Conservation (phyloP, 2,797 vertebrate genomes). For the Sebastes baramenuke region DNA sequence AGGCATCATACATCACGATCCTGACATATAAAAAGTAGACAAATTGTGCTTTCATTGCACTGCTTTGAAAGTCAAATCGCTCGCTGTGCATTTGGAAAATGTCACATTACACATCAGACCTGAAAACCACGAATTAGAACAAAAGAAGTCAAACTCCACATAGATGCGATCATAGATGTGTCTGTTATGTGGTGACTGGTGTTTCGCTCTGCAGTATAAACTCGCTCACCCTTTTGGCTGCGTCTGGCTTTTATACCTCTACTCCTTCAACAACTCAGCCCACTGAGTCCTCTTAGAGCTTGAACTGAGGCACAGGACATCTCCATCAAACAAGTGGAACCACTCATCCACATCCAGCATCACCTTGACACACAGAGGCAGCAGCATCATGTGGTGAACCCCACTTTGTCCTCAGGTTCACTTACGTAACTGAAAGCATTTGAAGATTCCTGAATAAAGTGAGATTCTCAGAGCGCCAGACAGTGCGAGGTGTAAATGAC, state of each 20-base stretch:
- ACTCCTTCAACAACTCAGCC: neutral
- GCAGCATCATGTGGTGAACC: neutral
- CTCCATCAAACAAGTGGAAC: neutral
- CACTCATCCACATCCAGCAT: neutral
- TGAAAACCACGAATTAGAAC: constrained; percentile 18
- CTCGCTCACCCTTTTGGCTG: neutral
- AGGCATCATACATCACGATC: neutral
- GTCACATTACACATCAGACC: constrained; percentile 13
- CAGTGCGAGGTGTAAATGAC: constrained; percentile 13
- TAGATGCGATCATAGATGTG: neutral
- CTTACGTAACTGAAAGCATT: neutral
- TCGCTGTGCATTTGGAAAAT: constrained; percentile 3
- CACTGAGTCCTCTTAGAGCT: neutral
- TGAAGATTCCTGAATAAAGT: neutral
- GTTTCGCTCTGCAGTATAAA: neutral
- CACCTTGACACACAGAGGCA: neutral
- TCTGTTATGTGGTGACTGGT: neutral
- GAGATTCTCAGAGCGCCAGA: neutral
- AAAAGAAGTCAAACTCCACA: neutral
- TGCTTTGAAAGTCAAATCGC: neutral
- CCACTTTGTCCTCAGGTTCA: neutral
- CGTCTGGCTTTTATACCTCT: neutral
- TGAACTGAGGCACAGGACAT: neutral
- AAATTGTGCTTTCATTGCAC: neutral
- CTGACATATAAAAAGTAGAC: neutral